Evolutionary conservation across 2,113 vertebrate genomes (phyloP).

Genomic region (Hydrolagus affinis): DNA sequence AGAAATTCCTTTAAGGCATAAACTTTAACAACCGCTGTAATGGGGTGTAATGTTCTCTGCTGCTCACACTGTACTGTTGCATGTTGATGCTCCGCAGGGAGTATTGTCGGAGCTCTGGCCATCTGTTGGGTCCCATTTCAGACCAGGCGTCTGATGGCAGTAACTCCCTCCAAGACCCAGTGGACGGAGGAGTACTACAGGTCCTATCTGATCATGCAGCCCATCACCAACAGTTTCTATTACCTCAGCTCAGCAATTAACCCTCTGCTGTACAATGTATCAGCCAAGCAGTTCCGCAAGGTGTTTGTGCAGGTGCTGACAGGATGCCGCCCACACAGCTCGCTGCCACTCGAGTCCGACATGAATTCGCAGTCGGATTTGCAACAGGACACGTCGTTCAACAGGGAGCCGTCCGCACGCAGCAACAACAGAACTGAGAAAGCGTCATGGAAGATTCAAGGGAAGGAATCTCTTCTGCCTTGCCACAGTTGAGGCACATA

Average conservation of each 20-base stretch:
- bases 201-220: slow-evolving; percentile 36
- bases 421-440: neutral
- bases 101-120: slow-evolving; percentile 36
- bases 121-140: slow-evolving; percentile 42
- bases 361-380: neutral
- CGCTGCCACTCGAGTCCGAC: neutral
- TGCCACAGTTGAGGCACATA: too few relatives aligned
- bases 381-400: neutral
- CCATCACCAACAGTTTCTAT: slow-evolving; percentile 38
- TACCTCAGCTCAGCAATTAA: slow-evolving; percentile 38
- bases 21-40: neutral
- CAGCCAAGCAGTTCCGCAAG: slow-evolving; percentile 36
- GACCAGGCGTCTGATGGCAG: slow-evolving; percentile 38
- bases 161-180: slow-evolving; percentile 32
- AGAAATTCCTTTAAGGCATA: neutral
- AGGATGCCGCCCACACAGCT: neutral
- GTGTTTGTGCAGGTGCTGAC: slow-evolving; percentile 34
- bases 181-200: slow-evolving; percentile 39
- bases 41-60: neutral
- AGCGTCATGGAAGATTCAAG: neutral
- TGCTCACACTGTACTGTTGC: neutral
- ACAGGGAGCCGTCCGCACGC: neutral
- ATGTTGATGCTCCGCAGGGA: slow-evolving; percentile 29
- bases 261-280: slow-evolving; percentile 38
- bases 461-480: too few relatives aligned